Percentiles rank a stretch among this genome's conserved stretches.
Evolutionary conservation across 2,797 vertebrate species (phyloP).

Genomic region (Euphonia xanthogaster): DNA sequence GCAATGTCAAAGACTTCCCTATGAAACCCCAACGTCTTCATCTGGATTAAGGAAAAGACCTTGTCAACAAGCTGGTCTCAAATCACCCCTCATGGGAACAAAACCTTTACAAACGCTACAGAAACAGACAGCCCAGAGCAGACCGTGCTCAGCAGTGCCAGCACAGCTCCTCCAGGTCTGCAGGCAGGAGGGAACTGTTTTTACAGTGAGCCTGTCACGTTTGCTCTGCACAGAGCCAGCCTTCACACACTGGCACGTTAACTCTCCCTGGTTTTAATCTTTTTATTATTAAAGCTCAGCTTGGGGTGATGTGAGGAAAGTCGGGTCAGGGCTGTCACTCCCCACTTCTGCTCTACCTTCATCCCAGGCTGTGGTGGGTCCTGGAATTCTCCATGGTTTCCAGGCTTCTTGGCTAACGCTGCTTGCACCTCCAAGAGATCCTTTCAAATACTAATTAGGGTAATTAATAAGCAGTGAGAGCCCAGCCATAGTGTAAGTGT

Average conservation of each 20-base stretch:
- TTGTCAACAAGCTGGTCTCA: not conserved
- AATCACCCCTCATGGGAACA: not conserved
- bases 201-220: accelerated
- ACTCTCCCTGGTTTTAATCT: accelerated
- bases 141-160: not conserved
- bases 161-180: not conserved
- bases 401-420: not conserved
- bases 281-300: not conserved
- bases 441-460: conserved; percentile 37
- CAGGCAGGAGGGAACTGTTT: not conserved
- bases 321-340: not conserved
- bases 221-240: not conserved
- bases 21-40: not conserved
- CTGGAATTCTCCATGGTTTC: not conserved
- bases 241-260: accelerated
- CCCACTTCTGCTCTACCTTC: not conserved
- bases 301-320: accelerated
- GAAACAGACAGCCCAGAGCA: not conserved
- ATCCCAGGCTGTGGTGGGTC: not conserved
- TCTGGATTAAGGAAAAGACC: not conserved
- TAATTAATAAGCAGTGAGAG: conserved; percentile 17
- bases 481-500: not conserved
- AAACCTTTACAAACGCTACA: not conserved
- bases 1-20: not conserved
- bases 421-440: conserved; percentile 1